A percentile compares a stretch with the other conserved stretches of the same genome.
Conservation (phyloP, 2,113 vertebrate genomes). For the Ptilorrhoa leucosticta region DNA sequence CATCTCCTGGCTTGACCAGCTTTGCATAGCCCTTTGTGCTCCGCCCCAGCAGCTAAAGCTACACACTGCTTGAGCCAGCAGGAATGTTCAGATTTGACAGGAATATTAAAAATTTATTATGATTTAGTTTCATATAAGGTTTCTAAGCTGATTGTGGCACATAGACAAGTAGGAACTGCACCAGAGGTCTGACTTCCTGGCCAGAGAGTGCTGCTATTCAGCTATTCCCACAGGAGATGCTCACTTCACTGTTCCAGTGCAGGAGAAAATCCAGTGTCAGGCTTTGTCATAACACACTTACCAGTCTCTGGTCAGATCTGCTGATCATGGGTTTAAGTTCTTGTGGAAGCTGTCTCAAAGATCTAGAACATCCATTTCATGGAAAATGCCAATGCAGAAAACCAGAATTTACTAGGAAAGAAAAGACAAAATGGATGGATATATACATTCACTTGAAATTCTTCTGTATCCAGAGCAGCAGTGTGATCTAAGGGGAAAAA, state of each 20-base stretch:
- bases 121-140: neutral
- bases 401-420: neutral
- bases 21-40: neutral
- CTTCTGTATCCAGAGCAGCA: neutral
- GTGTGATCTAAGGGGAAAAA: neutral
- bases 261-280: neutral
- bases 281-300: neutral
- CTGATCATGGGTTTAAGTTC: neutral
- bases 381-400: neutral
- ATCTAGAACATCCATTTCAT: neutral
- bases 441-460: neutral
- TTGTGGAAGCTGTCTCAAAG: neutral
- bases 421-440: neutral
- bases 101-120: neutral
- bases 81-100: neutral
- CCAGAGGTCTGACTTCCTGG: neutral
- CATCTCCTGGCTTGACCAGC: neutral
- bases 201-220: neutral
- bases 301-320: neutral
- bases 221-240: neutral
- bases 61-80: neutral
- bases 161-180: neutral
- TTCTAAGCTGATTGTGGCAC: neutral
- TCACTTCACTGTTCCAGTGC: neutral
- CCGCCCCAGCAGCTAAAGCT: neutral